Base-by-base conservation (phyloP, 2,888 invertebrate species). In the Dusona sp. region DNA sequence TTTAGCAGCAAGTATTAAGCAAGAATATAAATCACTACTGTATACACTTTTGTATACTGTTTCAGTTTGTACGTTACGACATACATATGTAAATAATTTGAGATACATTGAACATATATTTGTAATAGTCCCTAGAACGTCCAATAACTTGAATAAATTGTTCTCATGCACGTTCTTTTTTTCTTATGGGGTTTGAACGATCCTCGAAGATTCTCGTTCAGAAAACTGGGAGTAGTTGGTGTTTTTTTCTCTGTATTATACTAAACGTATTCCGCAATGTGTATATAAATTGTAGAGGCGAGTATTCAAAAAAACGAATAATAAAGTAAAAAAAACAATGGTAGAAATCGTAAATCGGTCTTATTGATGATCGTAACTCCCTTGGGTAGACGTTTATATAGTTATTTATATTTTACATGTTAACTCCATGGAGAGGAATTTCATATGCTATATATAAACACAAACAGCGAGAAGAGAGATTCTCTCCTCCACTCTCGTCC, bases 241-340 rank as follows among this genome's bases (percentile, higher is more conserved):
- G 65, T 73, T 29, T 77, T 19, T 38, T 48, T 25, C 22, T 16
- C n/a, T 45, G 13, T 78, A 33, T 36, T 51, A 25, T 57, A 19
- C 19, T 42, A 61, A 42, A 67, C 13, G 22, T 80, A 45, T 45
- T 25, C 70, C 48, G 65, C 78, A 67, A 81, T 68, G 78, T 74
- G 85, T 79, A 45, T 82, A 64, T 68, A 79, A 85, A 85, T 74
- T 82, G 61, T 45, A 67, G 67, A 51, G n/a, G n/a, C 36, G 38
- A 54, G 64, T 54, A 57, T 54, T 36, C 70, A 79, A 81, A 75
- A 65, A 61, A 42, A 57, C 36, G 2, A 48, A 36, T 0, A 57
- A 22, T 0, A 57, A 57, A 45, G 22, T 33, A 45, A 54, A 73
- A 51, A 54, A 38, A 77, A 67, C 9, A 68, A 79, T 61, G 64